Conservation (phyloP, 2,797 vertebrate species). For the Hapalemur alaotrensis region DNA sequence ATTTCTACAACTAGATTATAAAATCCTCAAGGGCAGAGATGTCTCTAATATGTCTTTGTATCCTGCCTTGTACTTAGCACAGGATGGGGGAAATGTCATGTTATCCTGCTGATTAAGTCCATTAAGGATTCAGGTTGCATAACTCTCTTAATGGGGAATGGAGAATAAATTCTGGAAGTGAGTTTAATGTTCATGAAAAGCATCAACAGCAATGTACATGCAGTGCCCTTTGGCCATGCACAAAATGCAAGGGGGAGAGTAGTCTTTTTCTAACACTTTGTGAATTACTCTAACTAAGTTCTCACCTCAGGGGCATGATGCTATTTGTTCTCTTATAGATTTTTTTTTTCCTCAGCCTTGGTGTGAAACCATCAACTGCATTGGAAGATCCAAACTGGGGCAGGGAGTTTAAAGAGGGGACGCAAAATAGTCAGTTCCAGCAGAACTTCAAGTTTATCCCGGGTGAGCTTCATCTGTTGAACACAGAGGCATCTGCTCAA, state of each 20-base stretch:
- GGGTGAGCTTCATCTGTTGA: background rate
- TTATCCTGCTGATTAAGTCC: slow-evolving; percentile 72
- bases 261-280: slow-evolving; percentile 39
- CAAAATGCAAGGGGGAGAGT: slow-evolving; percentile 11
- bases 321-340: background rate
- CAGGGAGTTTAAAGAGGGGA: slow-evolving; percentile 28
- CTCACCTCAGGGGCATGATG: slow-evolving; percentile 43
- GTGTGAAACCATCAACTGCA: slow-evolving; percentile 32
- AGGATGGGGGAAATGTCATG: slow-evolving; percentile 59
- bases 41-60: slow-evolving; percentile 45
- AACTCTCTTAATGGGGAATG: slow-evolving; percentile 64
- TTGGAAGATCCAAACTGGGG: slow-evolving; percentile 49
- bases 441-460: slow-evolving; percentile 3
- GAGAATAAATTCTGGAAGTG: slow-evolving; percentile 65
- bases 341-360: slow-evolving; percentile 9
- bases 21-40: slow-evolving; percentile 59
- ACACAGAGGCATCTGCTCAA: slow-evolving; percentile 7
- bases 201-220: slow-evolving; percentile 44
- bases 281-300: slow-evolving; percentile 52
- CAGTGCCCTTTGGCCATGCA: slow-evolving; percentile 36
- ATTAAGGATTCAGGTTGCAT: slow-evolving; percentile 75
- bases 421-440: background rate
- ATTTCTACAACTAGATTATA: slow-evolving; percentile 55
- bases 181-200: slow-evolving; percentile 65
- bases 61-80: slow-evolving; percentile 53